Conservation (phyloP, 2,797 vertebrate genomes). For the Semotilus atromaculatus region DNA sequence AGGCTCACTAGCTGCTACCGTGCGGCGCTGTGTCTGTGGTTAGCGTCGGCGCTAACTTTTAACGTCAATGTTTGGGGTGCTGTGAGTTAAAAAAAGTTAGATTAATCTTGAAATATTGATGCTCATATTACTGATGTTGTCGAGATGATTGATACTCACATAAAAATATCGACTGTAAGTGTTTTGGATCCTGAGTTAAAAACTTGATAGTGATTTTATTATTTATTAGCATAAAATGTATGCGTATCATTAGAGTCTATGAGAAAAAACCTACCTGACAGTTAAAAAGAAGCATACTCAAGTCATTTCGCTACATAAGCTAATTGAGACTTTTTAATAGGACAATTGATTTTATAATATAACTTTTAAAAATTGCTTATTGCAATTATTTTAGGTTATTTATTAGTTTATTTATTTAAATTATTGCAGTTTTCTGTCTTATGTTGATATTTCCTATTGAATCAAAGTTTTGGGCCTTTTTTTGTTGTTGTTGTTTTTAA, state of each 20-base stretch:
- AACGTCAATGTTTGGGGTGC: constrained; percentile 28
- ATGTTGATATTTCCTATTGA: not conserved
- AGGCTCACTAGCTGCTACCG: constrained; percentile 79
- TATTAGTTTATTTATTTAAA: no score
- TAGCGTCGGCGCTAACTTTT: constrained; percentile 63
- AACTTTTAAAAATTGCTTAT: not conserved
- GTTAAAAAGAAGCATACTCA: not conserved
- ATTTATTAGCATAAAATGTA: constrained; percentile 6
- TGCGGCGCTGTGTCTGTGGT: constrained; percentile 77
- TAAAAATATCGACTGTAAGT: constrained; percentile 6
- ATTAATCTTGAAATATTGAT: constrained; percentile 26
- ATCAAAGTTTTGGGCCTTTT: not conserved
- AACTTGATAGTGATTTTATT: not conserved
- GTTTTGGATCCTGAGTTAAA: constrained; percentile 16
- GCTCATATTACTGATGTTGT: constrained; percentile 7
- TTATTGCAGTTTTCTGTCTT: not conserved
- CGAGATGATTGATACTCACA: not conserved
- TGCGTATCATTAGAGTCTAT: not conserved
- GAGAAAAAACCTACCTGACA: not conserved
- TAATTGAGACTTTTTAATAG: not conserved
- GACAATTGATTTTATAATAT: not conserved
- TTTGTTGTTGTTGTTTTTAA: not conserved
- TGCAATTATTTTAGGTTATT: no score
- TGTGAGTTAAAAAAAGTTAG: not conserved
- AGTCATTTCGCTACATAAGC: not conserved